Percentiles rank a stretch among this genome's conserved stretches.
Evolutionary conservation across 2,797 vertebrate genomes (phyloP).

Genomic region (Neosilurus mollespiculum): DNA sequence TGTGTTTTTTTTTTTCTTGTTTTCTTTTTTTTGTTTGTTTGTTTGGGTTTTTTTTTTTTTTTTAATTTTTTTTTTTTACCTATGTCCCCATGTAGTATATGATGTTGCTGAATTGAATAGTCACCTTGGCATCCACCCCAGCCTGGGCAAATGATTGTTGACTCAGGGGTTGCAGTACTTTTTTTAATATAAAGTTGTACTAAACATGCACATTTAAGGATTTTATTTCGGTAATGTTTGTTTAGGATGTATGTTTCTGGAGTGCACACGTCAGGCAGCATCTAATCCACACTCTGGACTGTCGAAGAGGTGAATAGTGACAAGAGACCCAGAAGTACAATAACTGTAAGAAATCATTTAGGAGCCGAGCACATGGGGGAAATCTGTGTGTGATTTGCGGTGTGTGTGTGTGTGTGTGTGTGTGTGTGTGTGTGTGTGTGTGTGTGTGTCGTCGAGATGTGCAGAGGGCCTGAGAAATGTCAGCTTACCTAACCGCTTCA

Average conservation of each 20-base stretch:
- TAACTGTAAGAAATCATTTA: constrained; percentile 17
- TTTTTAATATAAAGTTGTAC: neutral
- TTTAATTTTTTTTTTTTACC: too few species aligned
- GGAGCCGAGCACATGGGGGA: neutral
- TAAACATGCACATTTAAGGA: neutral
- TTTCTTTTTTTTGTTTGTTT: too few species aligned
- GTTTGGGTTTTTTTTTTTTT: too few species aligned
- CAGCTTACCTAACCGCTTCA: constrained; percentile 59
- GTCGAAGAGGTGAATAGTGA: neutral
- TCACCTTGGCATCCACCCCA: too few species aligned
- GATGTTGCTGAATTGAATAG: too few species aligned
- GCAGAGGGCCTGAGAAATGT: constrained; percentile 29
- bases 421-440: neutral
- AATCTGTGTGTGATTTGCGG: constrained; percentile 10
- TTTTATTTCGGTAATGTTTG: neutral
- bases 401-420: constrained; percentile 7
- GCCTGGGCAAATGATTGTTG: too few species aligned
- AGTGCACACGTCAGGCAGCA: neutral
- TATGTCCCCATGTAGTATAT: too few species aligned
- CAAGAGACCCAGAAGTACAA: neutral
- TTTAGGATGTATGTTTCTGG: neutral
- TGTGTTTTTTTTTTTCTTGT: too few species aligned
- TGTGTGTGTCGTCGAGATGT: constrained; percentile 12
- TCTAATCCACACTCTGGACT: neutral
- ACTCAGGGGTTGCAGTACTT: too few species aligned